Evolutionary conservation across 1,140 invertebrate species (phyloP).

Genomic region (Aphaenogaster floridana): DNA sequence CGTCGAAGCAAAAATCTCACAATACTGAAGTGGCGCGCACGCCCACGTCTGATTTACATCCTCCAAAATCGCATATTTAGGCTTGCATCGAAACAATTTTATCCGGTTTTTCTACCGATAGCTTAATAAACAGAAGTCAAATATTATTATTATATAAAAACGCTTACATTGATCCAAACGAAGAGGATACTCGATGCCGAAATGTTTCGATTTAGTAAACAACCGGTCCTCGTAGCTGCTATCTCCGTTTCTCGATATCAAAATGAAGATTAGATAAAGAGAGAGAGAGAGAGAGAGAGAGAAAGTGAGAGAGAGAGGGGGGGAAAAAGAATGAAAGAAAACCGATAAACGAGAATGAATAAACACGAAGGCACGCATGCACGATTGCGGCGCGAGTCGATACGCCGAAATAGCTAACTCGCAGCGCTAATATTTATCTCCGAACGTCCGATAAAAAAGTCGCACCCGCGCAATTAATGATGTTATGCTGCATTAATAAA

Average conservation of each 20-base stretch:
- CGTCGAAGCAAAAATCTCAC: background rate
- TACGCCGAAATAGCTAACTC: conserved; percentile 56
- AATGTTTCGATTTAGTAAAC: conserved; percentile 39
- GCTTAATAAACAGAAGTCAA: background rate
- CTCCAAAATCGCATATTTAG: background rate
- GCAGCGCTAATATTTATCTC: conserved; percentile 65
- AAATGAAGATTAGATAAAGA: conserved; percentile 28
- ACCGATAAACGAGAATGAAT: conserved; percentile 2
- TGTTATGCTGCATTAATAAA: conserved; percentile 63
- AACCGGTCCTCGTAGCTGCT: background rate
- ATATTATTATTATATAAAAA: background rate
- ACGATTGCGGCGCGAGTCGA: conserved; percentile 43
- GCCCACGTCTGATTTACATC: background rate
- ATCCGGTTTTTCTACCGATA: background rate
- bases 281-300: conserved; percentile 13
- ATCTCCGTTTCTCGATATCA: conserved; percentile 31
- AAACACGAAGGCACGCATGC: conserved; percentile 10
- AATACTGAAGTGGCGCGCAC: background rate
- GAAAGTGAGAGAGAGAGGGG: background rate
- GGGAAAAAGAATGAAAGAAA: background rate
- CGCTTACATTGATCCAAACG: background rate
- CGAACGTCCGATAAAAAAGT: conserved; percentile 54
- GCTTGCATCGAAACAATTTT: background rate
- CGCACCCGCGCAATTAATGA: conserved; percentile 58
- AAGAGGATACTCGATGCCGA: conserved; percentile 4